Percentiles rank a stretch among this genome's conserved stretches.
Evolutionary conservation across 1,140 invertebrate species (phyloP).

Genomic region (Geopemphigus sp.): DNA sequence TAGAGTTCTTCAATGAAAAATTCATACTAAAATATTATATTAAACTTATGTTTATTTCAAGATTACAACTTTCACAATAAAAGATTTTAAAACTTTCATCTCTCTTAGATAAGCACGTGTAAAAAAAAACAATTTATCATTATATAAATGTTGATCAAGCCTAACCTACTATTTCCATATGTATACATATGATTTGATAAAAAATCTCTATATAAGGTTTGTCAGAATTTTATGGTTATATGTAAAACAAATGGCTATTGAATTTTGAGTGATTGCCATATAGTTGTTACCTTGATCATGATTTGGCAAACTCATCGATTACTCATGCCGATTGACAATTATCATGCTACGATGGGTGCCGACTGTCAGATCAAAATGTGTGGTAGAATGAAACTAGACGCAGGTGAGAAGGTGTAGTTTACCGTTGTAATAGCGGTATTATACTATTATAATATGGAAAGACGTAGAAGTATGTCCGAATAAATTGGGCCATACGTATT

Average conservation of each 20-base stretch:
- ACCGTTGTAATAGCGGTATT: slow-evolving; percentile 50
- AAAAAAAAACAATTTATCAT: neutral
- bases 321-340: slow-evolving; percentile 42
- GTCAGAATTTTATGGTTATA: neutral
- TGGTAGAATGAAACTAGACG: slow-evolving; percentile 38
- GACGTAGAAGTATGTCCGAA: slow-evolving; percentile 49
- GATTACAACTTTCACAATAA: no score
- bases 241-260: slow-evolving; percentile 22
- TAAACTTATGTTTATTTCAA: no score
- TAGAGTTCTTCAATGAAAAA: no score
- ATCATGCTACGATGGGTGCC: slow-evolving; percentile 39
- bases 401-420: slow-evolving; percentile 45
- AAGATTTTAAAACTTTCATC: no score
- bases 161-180: neutral
- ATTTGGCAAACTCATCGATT: slow-evolving; percentile 34
- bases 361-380: slow-evolving; percentile 41
- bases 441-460: slow-evolving; percentile 43
- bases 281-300: neutral
- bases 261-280: slow-evolving; percentile 20
- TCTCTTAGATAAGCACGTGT: no score
- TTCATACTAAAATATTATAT: no score
- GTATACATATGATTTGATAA: slow-evolving; percentile 4
- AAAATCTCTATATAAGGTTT: slow-evolving; percentile 10
- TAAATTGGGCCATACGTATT: slow-evolving; percentile 46
- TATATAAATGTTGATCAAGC: neutral